Evolutionary conservation across 1,140 invertebrate genomes (phyloP).

Genomic region (Chionoecetes opilio): DNA sequence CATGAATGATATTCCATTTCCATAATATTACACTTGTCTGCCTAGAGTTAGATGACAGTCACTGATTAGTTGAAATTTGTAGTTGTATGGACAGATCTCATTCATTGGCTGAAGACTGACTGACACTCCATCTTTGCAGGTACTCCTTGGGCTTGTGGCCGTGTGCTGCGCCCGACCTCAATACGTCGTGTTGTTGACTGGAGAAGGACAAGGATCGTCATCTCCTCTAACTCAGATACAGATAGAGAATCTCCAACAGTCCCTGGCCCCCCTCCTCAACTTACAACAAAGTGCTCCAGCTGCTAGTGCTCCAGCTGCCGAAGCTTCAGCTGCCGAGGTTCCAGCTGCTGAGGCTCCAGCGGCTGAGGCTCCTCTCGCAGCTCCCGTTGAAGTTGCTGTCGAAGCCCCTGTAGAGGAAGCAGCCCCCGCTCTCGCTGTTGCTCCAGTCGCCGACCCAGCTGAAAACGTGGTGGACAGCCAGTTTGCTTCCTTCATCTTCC

Average conservation of each 20-base stretch:
- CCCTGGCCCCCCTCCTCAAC: not conserved
- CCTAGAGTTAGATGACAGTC: no score
- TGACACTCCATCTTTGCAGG: not conserved
- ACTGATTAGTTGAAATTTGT: no score
- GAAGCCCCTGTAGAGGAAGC: slow-evolving; percentile 50
- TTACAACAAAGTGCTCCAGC: not conserved
- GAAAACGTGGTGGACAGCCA: slow-evolving; percentile 72
- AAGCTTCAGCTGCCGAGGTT: not conserved
- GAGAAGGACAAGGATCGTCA: not conserved
- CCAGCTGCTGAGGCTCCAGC: slow-evolving; percentile 33
- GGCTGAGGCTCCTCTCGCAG: not conserved
- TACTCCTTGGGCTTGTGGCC: not conserved
- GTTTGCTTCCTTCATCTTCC: slow-evolving; percentile 81
- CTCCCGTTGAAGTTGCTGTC: slow-evolving; percentile 32
- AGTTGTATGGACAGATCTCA: no score
- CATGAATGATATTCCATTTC: no score
- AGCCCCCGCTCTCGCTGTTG: slow-evolving; percentile 50
- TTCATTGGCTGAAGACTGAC: not conserved
- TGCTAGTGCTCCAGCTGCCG: not conserved
- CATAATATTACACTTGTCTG: no score
- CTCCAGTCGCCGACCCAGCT: slow-evolving; percentile 61
- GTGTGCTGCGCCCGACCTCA: slow-evolving; percentile 42
- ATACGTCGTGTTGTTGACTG: not conserved
- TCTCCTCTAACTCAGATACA: not conserved
- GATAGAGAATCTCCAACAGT: slow-evolving; percentile 5